Evolutionary conservation across 2,888 invertebrate species (phyloP), one percentile per base, ranked within the genome.

Genomic region (Volucella inflata): DNA sequence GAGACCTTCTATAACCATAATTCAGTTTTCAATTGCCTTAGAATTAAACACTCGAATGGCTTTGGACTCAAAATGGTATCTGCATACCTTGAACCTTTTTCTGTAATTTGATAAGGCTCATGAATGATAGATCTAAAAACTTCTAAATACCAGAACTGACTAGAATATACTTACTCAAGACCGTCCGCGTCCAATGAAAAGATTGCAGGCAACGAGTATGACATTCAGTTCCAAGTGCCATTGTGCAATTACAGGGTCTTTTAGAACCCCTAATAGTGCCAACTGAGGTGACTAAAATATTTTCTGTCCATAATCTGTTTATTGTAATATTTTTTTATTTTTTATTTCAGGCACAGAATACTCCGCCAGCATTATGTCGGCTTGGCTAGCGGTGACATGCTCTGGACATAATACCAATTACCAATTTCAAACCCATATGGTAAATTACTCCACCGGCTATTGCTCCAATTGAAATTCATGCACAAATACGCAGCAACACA

Each of bases 331-430:
- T 21, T 30, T 11, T 50, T 59, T 62, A 6, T 46, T 46, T 51
- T 11, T 14, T 17, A 17, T 48, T 67, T 16, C 46, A 44, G 48
- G 55, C 40, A 46, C 16, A 42, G 6, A 30, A 30, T 40, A 9
- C 11, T 36, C 72, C 59, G 17, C 21, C 4, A 14, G 71, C 80
- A 80, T 84, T 80, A 84, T 76, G 80, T 84, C 84, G 65, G 57
- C 75, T 62, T 48, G n/a, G 16, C 60, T 80, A 67, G 65, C 78
- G 65, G 77, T 87, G 82, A 87, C 82, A 87, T 78, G 87, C 78
- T 70, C 74, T 55, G 77, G 87, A 87, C 87, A 87, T 87, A 87
- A 82, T 87, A 82, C 87, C 87, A 87, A 87, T 87, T 87, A 87
- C 87, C 87, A 78, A 87, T 87, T 87, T 87, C 72, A 82, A 14